Base-by-base conservation (phyloP, 2,113 vertebrate genomes). In the Phodopus roborovskii region DNA sequence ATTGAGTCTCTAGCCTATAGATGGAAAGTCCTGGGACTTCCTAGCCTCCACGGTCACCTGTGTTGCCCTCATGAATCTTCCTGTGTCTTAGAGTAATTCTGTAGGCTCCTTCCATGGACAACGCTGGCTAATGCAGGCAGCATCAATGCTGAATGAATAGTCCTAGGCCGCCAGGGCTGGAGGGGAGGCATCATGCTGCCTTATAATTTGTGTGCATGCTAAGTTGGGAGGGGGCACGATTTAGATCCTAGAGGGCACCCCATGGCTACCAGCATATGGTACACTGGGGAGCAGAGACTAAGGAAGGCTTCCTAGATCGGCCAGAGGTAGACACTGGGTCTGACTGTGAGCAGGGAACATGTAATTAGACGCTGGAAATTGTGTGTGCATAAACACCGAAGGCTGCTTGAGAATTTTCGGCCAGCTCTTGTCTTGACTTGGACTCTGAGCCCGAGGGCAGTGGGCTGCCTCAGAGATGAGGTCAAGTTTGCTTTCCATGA, bases 381-480 rank as follows among this genome's bases (percentile, higher is more conserved):
- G 78, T 17, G 0, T 5, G 1, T 33, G 4, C 28, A 39, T 39
- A 84, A 89, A 73, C 24, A 58, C 7, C 33, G 75, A 60, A 62
- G 50, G 60, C 22, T 60, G 58, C n/a, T 28, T 39, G 66, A 87
- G 93, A 64, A 17, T n/a, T 74, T 64, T 42, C 5, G 3, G 50
- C 77, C 1, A 30, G 81, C 68, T 87, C 73, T 28, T 10, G 75
- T 70, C 36, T 33, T 33, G 16, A 22, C 50, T 45, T 68, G 20
- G 39, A 62, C 48, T 58, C n/a, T 58, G 36, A 83, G 71, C 58
- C 94, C 22, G 58, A 30, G 45, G 88, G 22, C 85, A 73, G 78
- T 12, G 19, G 70, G 97, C 86, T 97, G 73, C 86, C 81, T 90
- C 26, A 90, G 90, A 79, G 83, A 95, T n/a, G 9, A 36, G 83